Percentiles rank a stretch among this genome's conserved stretches.
Conservation (phyloP, 2,797 vertebrate genomes). For the Tapirus indicus region DNA sequence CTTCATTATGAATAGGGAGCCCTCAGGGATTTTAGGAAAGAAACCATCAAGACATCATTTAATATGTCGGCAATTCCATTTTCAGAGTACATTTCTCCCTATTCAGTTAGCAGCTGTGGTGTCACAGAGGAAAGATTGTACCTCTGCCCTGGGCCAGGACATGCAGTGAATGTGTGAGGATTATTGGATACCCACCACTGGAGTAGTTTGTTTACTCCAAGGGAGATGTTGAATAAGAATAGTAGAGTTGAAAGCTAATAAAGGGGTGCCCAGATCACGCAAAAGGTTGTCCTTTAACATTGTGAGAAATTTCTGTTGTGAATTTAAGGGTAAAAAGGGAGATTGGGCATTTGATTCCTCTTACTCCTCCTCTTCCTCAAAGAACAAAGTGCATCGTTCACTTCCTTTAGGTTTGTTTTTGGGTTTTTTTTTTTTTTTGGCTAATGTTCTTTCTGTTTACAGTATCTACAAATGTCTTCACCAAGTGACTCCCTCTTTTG, state of each 20-base stretch:
- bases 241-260: background rate
- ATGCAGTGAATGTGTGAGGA: background rate
- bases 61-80: background rate
- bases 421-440: background rate
- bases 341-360: background rate
- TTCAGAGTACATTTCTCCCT: background rate
- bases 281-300: background rate
- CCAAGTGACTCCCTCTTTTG: background rate
- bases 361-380: background rate
- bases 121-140: background rate
- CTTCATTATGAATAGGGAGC: background rate
- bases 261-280: background rate
- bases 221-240: background rate
- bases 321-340: background rate
- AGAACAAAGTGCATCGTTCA: background rate
- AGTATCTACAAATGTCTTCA: background rate
- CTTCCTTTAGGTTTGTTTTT: background rate
- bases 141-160: background rate
- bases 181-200: background rate
- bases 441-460: background rate
- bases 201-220: background rate
- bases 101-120: background rate
- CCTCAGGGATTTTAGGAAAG: background rate
- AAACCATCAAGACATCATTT: background rate
- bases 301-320: background rate